Evolutionary conservation across 2,113 vertebrate genomes (phyloP).

Genomic region (Sigmodon hispidus): DNA sequence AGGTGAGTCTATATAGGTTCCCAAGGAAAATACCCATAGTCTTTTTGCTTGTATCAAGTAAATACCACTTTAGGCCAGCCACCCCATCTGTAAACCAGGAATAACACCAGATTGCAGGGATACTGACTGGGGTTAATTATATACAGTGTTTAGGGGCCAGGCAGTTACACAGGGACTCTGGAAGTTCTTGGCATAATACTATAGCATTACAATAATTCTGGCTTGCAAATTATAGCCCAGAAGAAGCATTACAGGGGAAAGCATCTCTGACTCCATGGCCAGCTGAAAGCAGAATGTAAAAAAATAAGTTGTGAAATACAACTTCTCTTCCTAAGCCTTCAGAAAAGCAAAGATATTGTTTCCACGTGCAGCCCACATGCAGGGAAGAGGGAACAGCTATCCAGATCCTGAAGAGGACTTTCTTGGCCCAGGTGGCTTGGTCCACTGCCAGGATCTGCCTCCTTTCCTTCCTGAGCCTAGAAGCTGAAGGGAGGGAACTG

Average conservation of each 20-base stretch:
- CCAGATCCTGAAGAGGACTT: conserved; percentile 43
- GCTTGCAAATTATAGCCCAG: conserved; percentile 78
- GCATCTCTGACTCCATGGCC: conserved; percentile 59
- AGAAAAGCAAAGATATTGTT: conserved; percentile 57
- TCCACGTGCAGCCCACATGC: conserved; percentile 45
- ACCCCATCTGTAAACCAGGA: conserved; percentile 67
- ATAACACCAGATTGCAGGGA: conserved; percentile 62
- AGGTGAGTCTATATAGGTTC: conserved; percentile 46
- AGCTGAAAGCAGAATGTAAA: conserved; percentile 65
- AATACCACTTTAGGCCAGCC: conserved; percentile 69
- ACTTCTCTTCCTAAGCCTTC: conserved; percentile 56
- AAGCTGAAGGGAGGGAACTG: conserved; percentile 45
- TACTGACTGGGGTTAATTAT: conserved; percentile 71
- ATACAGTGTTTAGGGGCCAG: conserved; percentile 62
- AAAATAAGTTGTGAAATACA: conserved; percentile 69
- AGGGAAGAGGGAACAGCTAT: conserved; percentile 30
- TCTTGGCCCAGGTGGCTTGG: conserved; percentile 60
- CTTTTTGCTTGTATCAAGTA: conserved; percentile 64
- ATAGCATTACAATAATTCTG: conserved; percentile 80
- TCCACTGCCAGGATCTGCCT: conserved; percentile 39
- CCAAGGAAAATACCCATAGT: conserved; percentile 60
- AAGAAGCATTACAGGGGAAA: conserved; percentile 70
- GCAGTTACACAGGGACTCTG: conserved; percentile 69
- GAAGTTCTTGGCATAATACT: conserved; percentile 76
- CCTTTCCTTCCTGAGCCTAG: conserved; percentile 19